phyloP scores from a whole-genome alignment of 1,140 invertebrate genomes.

The Campoletis sonorensis region DNA sequence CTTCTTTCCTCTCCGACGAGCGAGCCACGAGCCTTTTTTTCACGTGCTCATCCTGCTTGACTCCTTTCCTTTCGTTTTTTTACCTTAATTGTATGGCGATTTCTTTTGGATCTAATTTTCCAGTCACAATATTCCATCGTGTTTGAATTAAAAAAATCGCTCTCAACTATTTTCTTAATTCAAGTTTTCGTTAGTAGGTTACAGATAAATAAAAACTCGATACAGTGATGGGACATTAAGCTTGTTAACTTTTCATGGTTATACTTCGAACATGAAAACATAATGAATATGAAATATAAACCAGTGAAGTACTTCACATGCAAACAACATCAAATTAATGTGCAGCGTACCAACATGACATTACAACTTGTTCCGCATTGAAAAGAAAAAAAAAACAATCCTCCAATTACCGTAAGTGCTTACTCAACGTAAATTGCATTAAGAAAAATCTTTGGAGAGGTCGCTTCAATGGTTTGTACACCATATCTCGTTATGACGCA shows the following conservation, averaged over 20 bases:
- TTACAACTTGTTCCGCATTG: not conserved
- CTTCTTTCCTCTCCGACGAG: not conserved
- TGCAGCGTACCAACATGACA: not conserved
- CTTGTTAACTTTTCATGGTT: too few species aligned
- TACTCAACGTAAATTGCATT: not conserved
- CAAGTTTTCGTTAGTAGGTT: not conserved
- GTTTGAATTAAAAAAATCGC: conserved; percentile 52
- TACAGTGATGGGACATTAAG: not conserved
- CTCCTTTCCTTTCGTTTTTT: conserved; percentile 35
- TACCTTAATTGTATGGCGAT: not conserved
- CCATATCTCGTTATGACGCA: not conserved
- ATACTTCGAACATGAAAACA: too few species aligned
- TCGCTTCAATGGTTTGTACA: not conserved
- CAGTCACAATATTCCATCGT: conserved; percentile 51
- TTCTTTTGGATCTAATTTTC: conserved; percentile 7
- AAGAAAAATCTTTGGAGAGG: not conserved
- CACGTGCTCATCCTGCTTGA: not conserved
- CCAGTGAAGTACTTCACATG: too few species aligned
- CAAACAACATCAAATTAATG: not conserved
- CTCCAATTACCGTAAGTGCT: not conserved
- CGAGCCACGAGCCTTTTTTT: conserved; percentile 1
- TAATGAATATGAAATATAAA: too few species aligned
- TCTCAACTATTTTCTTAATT: not conserved
- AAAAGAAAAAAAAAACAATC: not conserved
- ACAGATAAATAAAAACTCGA: not conserved